Evolutionary conservation across 2,113 vertebrate genomes (phyloP), one percentile per base, ranked within the genome.

Genomic region (Lynx canadensis): DNA sequence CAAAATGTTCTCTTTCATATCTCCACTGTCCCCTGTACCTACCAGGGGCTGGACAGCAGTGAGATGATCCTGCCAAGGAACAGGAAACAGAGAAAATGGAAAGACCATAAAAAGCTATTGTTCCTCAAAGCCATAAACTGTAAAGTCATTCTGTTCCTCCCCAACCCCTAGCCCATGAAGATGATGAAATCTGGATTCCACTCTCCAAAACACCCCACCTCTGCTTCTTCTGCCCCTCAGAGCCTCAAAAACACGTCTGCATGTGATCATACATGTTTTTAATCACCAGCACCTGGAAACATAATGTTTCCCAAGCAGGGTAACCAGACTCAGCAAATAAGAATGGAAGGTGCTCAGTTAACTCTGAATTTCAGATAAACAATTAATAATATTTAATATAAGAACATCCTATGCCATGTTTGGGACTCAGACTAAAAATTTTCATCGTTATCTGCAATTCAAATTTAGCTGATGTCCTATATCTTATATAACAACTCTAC

Each of bases 341-440:
- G 81, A 92, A 89, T 29, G 76, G 14, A 81, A 29, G 19, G 48
- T 74, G 14, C 29, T 19, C n/a, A 38, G 23, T 48, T 73, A 80
- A 78, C 45, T 48, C 23, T 86, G 15, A 73, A 95, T 84, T 91
- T 74, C 41, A 93, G 71, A 68, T 78, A 68, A 96, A 60, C 45
- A 80, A 66, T 14, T 4, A 57, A 63, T 63, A 82, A 87, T 95
- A 69, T 69, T 55, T 92, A 50, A 50, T 57, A 38, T 41, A 74
- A 73, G 19, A 80, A 66, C 81, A 29, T 48, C 55, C 29, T 33
- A 41, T 76, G 29, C 14, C 76, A 55, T 60, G 29, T 91, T 71
- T 96, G 10, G n/a, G 12, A 84, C 33, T 82, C 82, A 31, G 7
- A 86, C 19, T 76, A 78, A 82, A 80, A 11, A 12, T 90, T 89